phyloP scores from a whole-genome alignment of 2,113 vertebrate genomes.

The Sterrhoptilus dennistouni region DNA sequence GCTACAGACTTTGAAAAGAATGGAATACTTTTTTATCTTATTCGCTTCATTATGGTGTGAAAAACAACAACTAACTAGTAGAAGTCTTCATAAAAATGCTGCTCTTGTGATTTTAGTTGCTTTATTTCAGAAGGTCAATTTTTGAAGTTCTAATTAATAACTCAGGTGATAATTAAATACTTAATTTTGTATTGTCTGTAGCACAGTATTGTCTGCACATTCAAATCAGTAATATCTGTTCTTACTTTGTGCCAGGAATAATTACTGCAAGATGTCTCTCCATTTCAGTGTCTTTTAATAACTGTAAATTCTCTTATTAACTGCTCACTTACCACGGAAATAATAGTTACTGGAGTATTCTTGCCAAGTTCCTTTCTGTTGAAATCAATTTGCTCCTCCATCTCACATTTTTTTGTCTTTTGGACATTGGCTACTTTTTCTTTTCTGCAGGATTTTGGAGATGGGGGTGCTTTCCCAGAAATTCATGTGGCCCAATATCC shows the following conservation, averaged over 20 bases:
- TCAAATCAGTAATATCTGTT: neutral
- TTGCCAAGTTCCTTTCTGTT: neutral
- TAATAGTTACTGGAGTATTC: neutral
- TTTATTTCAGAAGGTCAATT: neutral
- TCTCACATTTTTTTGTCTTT: neutral
- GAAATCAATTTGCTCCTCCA: neutral
- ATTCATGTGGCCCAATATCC: conserved; percentile 97
- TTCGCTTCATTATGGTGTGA: neutral
- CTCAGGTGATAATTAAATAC: neutral
- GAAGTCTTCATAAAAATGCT: neutral
- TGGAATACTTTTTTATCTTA: neutral
- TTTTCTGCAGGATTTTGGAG: conserved; percentile 89
- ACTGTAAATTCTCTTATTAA: neutral
- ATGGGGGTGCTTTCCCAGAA: conserved; percentile 98
- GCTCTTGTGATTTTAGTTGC: neutral
- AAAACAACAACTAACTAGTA: neutral
- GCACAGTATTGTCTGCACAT: neutral
- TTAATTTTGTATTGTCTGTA: neutral
- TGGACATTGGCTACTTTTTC: neutral
- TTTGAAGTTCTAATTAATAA: neutral
- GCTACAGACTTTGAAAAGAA: neutral
- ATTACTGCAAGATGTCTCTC: neutral
- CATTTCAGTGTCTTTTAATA: neutral
- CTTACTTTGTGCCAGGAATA: neutral
- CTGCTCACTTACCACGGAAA: neutral